Percentiles rank a stretch among this genome's conserved stretches.
These are phyloP conservation scores for Scrobipalpa costella DNA, from an alignment of 2,888 invertebrate genomes.

Conservation along the genomic window DNA sequence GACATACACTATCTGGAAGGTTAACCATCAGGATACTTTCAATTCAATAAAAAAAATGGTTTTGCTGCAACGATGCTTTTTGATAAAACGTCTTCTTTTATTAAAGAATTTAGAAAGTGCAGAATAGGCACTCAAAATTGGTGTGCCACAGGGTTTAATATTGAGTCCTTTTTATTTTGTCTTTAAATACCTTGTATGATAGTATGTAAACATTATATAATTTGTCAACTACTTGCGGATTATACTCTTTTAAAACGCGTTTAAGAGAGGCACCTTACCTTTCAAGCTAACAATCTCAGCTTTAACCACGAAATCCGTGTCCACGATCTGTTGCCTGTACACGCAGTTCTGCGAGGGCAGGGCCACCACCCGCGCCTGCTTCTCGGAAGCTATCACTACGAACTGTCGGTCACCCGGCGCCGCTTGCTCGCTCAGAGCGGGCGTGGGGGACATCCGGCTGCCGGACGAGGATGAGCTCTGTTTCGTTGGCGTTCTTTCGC, in stretches of 20 bases:
- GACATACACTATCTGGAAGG: slow-evolving; percentile 93
- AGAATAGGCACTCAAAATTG: no score
- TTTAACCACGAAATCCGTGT: slow-evolving; percentile 95
- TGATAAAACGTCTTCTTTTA: not conserved
- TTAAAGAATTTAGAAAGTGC: no score
- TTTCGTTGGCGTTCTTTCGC: slow-evolving; percentile 84
- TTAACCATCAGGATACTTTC: not conserved
- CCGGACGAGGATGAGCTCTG: slow-evolving; percentile 77
- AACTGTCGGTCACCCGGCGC: slow-evolving; percentile 91
- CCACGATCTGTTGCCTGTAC: slow-evolving; percentile 95
- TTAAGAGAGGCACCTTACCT: slow-evolving; percentile 78
- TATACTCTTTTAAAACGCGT: no score
- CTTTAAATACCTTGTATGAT: no score
- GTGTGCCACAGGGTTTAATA: no score
- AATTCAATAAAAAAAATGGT: not conserved
- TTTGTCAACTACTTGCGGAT: no score
- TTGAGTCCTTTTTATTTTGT: no score
- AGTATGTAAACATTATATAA: no score
- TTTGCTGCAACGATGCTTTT: not conserved
- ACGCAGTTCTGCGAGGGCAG: slow-evolving; percentile 97
- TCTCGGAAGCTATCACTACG: slow-evolving; percentile 96
- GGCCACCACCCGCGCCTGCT: slow-evolving; percentile 96
- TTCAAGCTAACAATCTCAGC: slow-evolving; percentile 95
- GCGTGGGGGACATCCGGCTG: slow-evolving; percentile 87
- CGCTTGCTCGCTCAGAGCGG: slow-evolving; percentile 51